Percentiles rank a stretch among this genome's conserved stretches.
phyloP scores from a whole-genome alignment of 2,888 invertebrate genomes.

The Cistogaster globosa region DNA sequence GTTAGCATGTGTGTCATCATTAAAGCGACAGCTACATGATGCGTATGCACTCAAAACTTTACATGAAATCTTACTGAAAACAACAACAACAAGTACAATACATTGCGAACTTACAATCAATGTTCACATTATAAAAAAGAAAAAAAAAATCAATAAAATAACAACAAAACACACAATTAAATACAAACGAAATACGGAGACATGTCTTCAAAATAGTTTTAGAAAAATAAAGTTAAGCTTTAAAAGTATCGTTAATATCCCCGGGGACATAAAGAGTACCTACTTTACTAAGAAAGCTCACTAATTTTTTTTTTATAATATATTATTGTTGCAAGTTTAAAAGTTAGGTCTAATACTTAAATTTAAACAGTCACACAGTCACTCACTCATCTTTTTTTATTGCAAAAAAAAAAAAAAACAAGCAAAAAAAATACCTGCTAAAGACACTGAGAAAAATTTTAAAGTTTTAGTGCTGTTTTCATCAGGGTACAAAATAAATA shows the following conservation, averaged over 20 bases:
- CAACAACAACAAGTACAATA: slow-evolving; percentile 36
- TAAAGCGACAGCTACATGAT: slow-evolving; percentile 72
- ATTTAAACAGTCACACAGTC: slow-evolving; percentile 66
- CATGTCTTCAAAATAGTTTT: slow-evolving; percentile 69
- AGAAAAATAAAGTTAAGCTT: slow-evolving; percentile 67
- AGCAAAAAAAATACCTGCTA: not conserved
- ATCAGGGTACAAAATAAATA: no score
- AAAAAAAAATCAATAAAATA: slow-evolving; percentile 19
- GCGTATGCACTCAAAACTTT: slow-evolving; percentile 70
- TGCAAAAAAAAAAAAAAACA: not conserved
- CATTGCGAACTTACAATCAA: slow-evolving; percentile 59
- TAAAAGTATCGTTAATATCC: slow-evolving; percentile 71
- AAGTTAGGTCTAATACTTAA: slow-evolving; percentile 58
- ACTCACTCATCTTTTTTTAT: slow-evolving; percentile 60
- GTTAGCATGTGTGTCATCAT: slow-evolving; percentile 71
- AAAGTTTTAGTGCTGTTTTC: no score
- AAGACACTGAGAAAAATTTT: slow-evolving; percentile 15
- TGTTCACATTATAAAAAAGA: slow-evolving; percentile 66
- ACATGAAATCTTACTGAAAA: slow-evolving; percentile 60
- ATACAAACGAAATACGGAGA: slow-evolving; percentile 58
- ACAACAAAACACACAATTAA: slow-evolving; percentile 34
- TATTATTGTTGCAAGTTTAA: slow-evolving; percentile 20
- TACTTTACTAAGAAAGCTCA: slow-evolving; percentile 45
- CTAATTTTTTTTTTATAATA: not conserved
- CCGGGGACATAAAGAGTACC: slow-evolving; percentile 61